Base-by-base conservation (phyloP, 2,888 invertebrate species). In the Syritta pipiens region DNA sequence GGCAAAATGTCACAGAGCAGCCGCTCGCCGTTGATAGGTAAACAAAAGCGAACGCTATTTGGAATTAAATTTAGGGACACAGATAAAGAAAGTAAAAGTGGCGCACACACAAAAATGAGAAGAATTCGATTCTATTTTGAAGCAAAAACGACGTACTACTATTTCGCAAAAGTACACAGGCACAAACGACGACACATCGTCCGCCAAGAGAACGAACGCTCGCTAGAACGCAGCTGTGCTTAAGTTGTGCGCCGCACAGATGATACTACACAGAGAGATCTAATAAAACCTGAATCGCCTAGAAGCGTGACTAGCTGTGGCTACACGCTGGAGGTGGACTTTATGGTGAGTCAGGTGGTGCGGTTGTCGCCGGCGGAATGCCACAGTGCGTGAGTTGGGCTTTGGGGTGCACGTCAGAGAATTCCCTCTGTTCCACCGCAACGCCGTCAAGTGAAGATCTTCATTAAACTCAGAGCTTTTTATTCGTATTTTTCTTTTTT, bases 261-360 rank as follows among this genome's bases (percentile, higher is more conserved):
- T 55, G 63, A 42, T 71, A 71, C 59, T 55, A 63, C 57, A 62
- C 24, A 65, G 22, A 55, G 40, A 62, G 37, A 63, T 71, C 76
- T 77, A 69, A 77, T 71, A 53, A 76, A 77, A 72, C 77, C 63
- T 77, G 77, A 77, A 72, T 77, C 20, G 35, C 40, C 24, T 53
- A 72, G 72, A 77, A 24, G 53, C 55, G 65, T 59, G 60, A 60
- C 44, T 44, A 20, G 7, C 7, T 4, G 35, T 32, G 60, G 32
- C 19, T 77, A 10, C 59, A 77, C 59, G 14, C 20, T n/a, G 7
- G 14, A 46, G 72, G 4, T 35, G 24, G 4, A 67, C 72, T 77
- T 77, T 48, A 60, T 9, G 5, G 4, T 20, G 12, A 6, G 4
- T 3, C 3, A 24, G 35, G 17, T n/a, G n/a, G n/a, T n/a, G n/a